These are phyloP conservation scores for Nanorana parkeri DNA, from an alignment of 2,113 vertebrate species.

Conservation along the genomic window DNA sequence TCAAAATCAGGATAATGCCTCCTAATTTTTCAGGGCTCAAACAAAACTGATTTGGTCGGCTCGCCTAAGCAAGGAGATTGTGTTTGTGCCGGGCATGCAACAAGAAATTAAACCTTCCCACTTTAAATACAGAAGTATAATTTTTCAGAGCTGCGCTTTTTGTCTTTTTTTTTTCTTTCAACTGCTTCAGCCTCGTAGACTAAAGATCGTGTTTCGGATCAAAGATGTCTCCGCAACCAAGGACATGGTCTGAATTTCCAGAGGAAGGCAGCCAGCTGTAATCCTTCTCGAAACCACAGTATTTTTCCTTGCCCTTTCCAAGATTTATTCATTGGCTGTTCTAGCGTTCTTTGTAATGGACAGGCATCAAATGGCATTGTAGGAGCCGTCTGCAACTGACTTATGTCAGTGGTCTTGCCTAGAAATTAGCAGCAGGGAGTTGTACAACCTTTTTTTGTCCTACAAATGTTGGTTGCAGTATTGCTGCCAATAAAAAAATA, in stretches of 20 bases:
- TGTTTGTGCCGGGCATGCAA: not conserved
- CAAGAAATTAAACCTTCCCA: not conserved
- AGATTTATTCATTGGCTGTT: slow-evolving; percentile 56
- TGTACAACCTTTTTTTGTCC: not conserved
- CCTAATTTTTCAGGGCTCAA: not conserved
- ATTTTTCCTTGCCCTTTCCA: slow-evolving; percentile 57
- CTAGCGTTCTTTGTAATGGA: slow-evolving; percentile 46
- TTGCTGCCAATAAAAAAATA: too few species aligned
- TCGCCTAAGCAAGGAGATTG: not conserved
- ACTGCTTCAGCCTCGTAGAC: slow-evolving; percentile 55
- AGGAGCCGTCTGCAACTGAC: slow-evolving; percentile 33
- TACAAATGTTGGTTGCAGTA: too few species aligned
- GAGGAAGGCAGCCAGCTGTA: slow-evolving; percentile 58
- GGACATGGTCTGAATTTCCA: slow-evolving; percentile 64
- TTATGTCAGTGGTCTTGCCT: slow-evolving; percentile 25
- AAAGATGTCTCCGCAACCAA: slow-evolving; percentile 61
- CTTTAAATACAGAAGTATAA: not conserved
- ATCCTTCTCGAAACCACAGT: slow-evolving; percentile 57
- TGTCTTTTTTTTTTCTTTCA: slow-evolving; percentile 10
- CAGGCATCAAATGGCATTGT: slow-evolving; percentile 52
- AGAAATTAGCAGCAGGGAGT: slow-evolving; percentile 4
- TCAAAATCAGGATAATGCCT: not conserved
- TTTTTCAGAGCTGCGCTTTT: slow-evolving; percentile 21
- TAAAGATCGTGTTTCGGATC: slow-evolving; percentile 64
- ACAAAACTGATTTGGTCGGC: not conserved